Base-by-base conservation (phyloP, 1,140 invertebrate genomes). In the Eupristina koningsbergeri region DNA sequence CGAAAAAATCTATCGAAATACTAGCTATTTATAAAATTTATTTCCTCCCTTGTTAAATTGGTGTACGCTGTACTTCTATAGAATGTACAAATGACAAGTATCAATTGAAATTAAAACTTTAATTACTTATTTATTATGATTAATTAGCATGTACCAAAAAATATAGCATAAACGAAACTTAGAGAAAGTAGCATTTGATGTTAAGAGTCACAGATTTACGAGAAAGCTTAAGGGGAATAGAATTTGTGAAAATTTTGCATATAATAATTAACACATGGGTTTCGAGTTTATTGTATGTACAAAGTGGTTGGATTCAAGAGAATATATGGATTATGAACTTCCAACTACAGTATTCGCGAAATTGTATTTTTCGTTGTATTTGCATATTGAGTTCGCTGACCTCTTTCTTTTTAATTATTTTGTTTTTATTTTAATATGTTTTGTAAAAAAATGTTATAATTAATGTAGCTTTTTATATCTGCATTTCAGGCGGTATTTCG, bases 211-310 rank as follows among this genome's bases (percentile, higher is more conserved):
- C 26, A n/a, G 31, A 45, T 22, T 74, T 50, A 74, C 50, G 45
- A 45, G 53, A 58, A 58, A 22, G 53, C 15, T 17, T 29, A 1
- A 50, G 71, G 5, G 53, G 22, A 22, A 58, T 22, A 50, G 29
- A 58, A 26, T 19, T 50, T 58, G 53, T 76, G 74, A 76, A 58
- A 76, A 76, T 76, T 76, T 76, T 41, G 19, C 73, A 9, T 8
- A n/a, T 29, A 47, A 47, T 76, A 76, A 76, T 76, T n/a, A n/a
- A 31, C 50, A 76, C 53, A 76, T 76, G 74, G 50, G n/a, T 2
- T n/a, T n/a, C n/a, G n/a, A n/a, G n/a, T n/a, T n/a, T 50, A 47
- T 39, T 41, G n/a, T 11, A 1, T 36, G 19, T 17, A 1, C 17
- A 5, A 5, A 45, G 6, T n/a, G 41, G n/a, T 8, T 26, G 26